Base-by-base conservation (phyloP, 2,888 invertebrate species). In the Tholera decimalis region DNA sequence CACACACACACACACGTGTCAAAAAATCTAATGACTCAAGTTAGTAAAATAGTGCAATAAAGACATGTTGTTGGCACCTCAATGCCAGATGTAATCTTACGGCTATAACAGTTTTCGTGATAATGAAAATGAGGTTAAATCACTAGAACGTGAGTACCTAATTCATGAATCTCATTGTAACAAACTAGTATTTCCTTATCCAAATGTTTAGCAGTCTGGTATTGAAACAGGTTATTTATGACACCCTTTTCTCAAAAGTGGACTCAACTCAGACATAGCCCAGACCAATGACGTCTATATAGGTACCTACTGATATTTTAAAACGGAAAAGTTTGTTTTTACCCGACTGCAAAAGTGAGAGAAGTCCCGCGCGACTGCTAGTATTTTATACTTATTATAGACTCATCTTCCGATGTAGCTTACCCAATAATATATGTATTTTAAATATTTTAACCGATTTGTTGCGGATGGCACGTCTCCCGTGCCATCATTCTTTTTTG, bases 61-160 rank as follows among this genome's bases (percentile, higher is more conserved):
- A 47, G 24, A 18, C 28, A 28, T 41, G 35, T 53, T 28, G 18
- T 8, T 43, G 43, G 33, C 13, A 28, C 24, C 11, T 75, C 73
- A 76, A 63, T 70, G 62, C 30, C 59, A 63, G 76, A 75, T 70
- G 35, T 57, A 51, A 76, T 77, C 46, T 63, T 47, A 37, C n/a
- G 11, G 37, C 54, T 59, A 46, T 56, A 62, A 41, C 28, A 43
- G 43, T n/a, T 43, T 28, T 61, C n/a, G 24, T 57, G 60, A 46
- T 64, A 39, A 24, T 50, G 62, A 59, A 56, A 77, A 46, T 33
- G 44, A 74, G 72, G 64, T 74, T 60, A 72, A 43, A 61, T 47
- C 6, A 56, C 46, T 35, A 58, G 37, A 61, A 57, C 70, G 44
- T 44, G 56, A 56, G 24, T 39, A 35, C 8, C 5, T 13, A 20